These are phyloP conservation scores for Dolichomitus sp. DNA, from an alignment of 2,888 invertebrate species.

Conservation along the genomic window DNA sequence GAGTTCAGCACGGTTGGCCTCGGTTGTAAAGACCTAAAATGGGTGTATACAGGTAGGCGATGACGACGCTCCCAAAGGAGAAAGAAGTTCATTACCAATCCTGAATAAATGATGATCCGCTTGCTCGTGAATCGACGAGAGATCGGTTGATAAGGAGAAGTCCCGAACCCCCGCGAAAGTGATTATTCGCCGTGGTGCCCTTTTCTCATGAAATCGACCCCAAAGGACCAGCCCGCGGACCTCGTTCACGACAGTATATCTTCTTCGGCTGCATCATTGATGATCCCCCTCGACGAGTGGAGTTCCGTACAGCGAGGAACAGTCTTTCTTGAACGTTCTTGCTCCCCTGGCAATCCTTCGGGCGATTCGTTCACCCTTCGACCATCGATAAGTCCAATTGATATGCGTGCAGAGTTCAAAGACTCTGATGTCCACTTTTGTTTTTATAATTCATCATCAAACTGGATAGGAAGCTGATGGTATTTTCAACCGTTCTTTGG, in stretches of 20 bases:
- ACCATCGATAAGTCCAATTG: slow-evolving; percentile 48
- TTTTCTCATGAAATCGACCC: slow-evolving; percentile 82
- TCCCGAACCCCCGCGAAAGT: slow-evolving; percentile 76
- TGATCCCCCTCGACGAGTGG: slow-evolving; percentile 68
- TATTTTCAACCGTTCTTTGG: background rate
- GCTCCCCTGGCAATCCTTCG: slow-evolving; percentile 35
- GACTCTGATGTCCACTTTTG: slow-evolving; percentile 6
- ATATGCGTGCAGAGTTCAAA: slow-evolving; percentile 41
- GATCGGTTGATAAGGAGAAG: slow-evolving; percentile 67
- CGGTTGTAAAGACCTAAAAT: background rate
- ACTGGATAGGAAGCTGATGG: background rate
- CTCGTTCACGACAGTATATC: slow-evolving; percentile 77
- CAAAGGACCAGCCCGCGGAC: slow-evolving; percentile 75
- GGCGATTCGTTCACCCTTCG: slow-evolving; percentile 44
- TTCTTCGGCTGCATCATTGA: slow-evolving; percentile 84
- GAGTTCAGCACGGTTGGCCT: background rate
- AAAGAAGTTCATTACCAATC: slow-evolving; percentile 82
- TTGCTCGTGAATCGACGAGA: slow-evolving; percentile 72
- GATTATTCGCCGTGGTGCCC: slow-evolving; percentile 83
- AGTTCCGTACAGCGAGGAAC: slow-evolving; percentile 33
- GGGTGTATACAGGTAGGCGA: slow-evolving; percentile 72
- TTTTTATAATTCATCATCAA: slow-evolving; percentile 58
- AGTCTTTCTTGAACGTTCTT: slow-evolving; percentile 26
- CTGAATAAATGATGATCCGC: slow-evolving; percentile 82
- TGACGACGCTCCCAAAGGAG: slow-evolving; percentile 80